Conservation (phyloP, 2,113 vertebrate species). For the Abramis brama region DNA sequence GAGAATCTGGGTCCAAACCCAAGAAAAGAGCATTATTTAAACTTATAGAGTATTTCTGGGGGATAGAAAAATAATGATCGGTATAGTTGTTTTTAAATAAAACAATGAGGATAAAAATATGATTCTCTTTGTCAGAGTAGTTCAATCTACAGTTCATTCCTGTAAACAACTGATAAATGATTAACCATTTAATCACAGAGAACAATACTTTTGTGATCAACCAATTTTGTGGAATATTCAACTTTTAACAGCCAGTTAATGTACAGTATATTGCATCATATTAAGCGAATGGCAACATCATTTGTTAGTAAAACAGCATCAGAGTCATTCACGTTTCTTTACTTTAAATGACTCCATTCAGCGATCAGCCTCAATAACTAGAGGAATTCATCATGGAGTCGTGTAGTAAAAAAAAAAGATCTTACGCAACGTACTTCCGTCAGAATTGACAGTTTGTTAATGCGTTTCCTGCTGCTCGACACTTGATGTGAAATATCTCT, state of each 20-base stretch:
- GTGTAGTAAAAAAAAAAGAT: constrained; percentile 52
- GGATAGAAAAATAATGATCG: not conserved
- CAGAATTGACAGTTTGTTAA: constrained; percentile 40
- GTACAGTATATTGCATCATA: not conserved
- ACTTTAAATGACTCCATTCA: not conserved
- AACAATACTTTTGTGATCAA: not conserved
- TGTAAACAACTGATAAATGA: not conserved
- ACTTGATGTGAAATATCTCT: constrained; percentile 37
- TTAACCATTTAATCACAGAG: not conserved
- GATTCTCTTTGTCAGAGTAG: too few relatives aligned
- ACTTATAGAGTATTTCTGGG: not conserved
- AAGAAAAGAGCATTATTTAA: not conserved
- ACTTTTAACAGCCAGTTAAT: not conserved
- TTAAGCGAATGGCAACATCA: not conserved
- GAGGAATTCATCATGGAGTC: constrained; percentile 50
- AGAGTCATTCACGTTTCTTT: not conserved
- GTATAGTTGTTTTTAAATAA: not conserved
- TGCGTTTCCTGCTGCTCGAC: constrained; percentile 44
- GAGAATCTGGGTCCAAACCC: not conserved
- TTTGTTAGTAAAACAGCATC: constrained; percentile 3
- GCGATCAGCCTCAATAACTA: constrained; percentile 31
- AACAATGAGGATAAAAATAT: not conserved
- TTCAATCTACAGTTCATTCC: not conserved
- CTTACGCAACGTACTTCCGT: constrained; percentile 38
- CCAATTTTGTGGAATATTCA: not conserved